Evolutionary conservation across 2,113 vertebrate species (phyloP), one percentile per base, ranked within the genome.

Genomic region (Ictalurus punctatus): DNA sequence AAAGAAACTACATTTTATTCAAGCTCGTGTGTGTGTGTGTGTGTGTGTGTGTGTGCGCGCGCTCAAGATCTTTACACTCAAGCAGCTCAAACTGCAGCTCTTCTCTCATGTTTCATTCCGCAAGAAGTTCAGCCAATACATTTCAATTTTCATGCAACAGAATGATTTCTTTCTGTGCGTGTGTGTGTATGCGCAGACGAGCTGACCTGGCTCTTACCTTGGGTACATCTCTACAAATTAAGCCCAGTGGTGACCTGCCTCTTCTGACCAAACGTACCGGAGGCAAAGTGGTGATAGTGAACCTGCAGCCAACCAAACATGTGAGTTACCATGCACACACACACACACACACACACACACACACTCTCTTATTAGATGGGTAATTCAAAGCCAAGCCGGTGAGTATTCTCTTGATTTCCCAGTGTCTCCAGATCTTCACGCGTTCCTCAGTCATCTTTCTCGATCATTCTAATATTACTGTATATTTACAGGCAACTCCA

Each of bases 221-320:
- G 91, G 98, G 98, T 61, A 99, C 98, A 0, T 99, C 98, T 16
- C 92, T 99, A 93, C 98, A 99, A 94, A 99, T 99, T 93, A 98
- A 98, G 92, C 98, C 98, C 88, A 99, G 98, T 0, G 98, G 97
- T 87, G 97, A 99, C 92, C 97, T 99, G 69, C 98, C 98, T 0
- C 94, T 99, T 0, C 94, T 97, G 93, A 99, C 98, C 1, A 99
- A 99, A 92, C 97, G 97, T 86, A 97, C 97, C 7, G 98, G 98
- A 56, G 98, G 98, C 34, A 97, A 96, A 87, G 88, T 99, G 88
- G 98, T 96, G 92, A 98, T 99, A 2, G 95, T 99, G 90, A 99
- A 99, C 93, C 95, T 99, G 1, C 98, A 99, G 92, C 94, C 97
- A 52, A 99, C 98, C 7, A 99, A 99, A 92, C 97, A 99, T 0